Base-by-base conservation (phyloP, 2,797 vertebrate species). In the Setipinna tenuifilis region DNA sequence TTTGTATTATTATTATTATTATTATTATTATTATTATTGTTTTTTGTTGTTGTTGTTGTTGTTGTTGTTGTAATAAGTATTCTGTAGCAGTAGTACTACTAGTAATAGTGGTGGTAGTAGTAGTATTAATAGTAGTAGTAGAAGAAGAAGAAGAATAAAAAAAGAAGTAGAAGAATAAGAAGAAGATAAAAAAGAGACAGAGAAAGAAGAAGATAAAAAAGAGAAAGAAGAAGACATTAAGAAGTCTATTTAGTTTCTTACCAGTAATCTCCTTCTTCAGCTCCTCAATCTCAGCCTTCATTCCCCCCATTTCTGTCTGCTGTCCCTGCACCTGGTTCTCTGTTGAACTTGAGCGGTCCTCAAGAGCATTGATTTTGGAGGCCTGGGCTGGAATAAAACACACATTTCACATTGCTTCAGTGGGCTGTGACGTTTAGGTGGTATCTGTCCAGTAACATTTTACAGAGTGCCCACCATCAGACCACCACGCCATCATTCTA, bases 211-310 rank as follows among this genome's bases (percentile, higher is more conserved):
- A 28, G 62, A 68, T 25, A 11, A 68, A 28, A 12, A 68, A 28
- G 65, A 28, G 6, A 11, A 31, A 16, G 14, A 31, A 31, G 65
- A 71, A 35, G 65, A 71, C 12, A 68, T 0, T 2, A 25, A 62
- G 3, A 62, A 68, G 62, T 68, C n/a, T 14, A 17, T 75, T 75
- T 35, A 41, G 35, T 41, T 28, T 41, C 9, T 75, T 75, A 75
- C 68, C 68, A 19, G 68, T 19, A 41, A 75, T 75, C 25, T 46
- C 80, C 65, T 54, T 83, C 57, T 21, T 86, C 59, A 84, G 83
- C 78, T 82, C 35, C 23, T 86, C 41, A 17, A 50, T 57, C 83
- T 82, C 85, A 21, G 86, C 54, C 88, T 89, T 86, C 84, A 86
- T 83, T 87, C 81, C 78, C 10, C 61, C 85, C 82, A 85, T 59